Conservation (phyloP, 1,140 invertebrate genomes). For the Hyphantria cunea region DNA sequence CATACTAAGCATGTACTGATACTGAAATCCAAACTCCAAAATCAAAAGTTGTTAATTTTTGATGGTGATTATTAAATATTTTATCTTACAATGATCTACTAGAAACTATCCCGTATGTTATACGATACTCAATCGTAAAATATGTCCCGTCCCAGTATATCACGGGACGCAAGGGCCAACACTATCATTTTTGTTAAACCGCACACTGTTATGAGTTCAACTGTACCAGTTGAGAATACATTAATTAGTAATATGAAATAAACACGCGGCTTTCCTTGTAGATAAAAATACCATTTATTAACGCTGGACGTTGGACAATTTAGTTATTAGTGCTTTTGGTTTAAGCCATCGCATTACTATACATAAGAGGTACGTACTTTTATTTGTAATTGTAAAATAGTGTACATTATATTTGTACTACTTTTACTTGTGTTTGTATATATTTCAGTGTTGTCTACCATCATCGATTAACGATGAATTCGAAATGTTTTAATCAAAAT, state of each 20-base stretch:
- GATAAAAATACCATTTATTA: conserved; percentile 57
- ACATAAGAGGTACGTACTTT: conserved; percentile 1
- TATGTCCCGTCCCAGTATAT: neutral
- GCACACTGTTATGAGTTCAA: neutral
- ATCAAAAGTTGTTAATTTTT: too few relatives aligned
- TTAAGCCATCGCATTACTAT: neutral
- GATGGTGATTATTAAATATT: too few relatives aligned
- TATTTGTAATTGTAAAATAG: neutral
- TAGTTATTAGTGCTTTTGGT: conserved; percentile 16
- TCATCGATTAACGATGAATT: too few relatives aligned
- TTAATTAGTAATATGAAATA: conserved; percentile 53
- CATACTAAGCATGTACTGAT: too few relatives aligned
- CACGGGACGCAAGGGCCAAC: neutral
- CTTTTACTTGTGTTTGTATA: too few relatives aligned
- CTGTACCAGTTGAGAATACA: conserved; percentile 15
- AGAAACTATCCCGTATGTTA: too few relatives aligned
- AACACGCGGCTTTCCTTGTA: conserved; percentile 68
- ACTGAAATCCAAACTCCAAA: too few relatives aligned
- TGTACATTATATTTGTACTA: neutral
- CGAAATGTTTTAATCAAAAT: too few relatives aligned
- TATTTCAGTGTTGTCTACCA: too few relatives aligned
- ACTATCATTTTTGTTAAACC: conserved; percentile 17
- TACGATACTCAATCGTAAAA: too few relatives aligned
- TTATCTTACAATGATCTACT: too few relatives aligned
- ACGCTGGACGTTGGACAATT: conserved; percentile 29